phyloP scores from a whole-genome alignment of 2,888 invertebrate species.

The Neoascia interrupta region DNA sequence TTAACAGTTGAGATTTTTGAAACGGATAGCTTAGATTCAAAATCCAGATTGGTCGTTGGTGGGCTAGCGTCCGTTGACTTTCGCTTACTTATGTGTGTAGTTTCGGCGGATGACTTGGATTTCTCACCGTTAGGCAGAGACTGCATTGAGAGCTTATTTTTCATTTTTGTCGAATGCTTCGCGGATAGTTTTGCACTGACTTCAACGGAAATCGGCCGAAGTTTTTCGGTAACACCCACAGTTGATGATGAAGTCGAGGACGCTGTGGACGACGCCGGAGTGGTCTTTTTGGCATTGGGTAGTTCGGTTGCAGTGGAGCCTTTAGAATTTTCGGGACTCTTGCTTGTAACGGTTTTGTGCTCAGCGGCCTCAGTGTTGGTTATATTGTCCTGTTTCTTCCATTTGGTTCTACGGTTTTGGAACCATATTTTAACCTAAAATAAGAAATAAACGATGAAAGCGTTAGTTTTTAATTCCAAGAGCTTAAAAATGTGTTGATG shows the following conservation, averaged over 20 bases:
- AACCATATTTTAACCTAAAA: slow-evolving; percentile 80
- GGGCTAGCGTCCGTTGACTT: slow-evolving; percentile 53
- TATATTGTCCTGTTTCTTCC: slow-evolving; percentile 96
- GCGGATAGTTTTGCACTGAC: slow-evolving; percentile 75
- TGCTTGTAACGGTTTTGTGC: slow-evolving; percentile 81
- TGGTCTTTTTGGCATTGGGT: slow-evolving; percentile 35
- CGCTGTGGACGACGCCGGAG: slow-evolving; percentile 62
- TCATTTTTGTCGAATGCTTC: slow-evolving; percentile 78
- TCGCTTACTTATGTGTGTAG: slow-evolving; percentile 54
- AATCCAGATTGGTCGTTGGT: slow-evolving; percentile 73
- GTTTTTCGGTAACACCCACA: slow-evolving; percentile 69
- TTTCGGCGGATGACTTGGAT: slow-evolving; percentile 34
- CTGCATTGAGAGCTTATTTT: slow-evolving; percentile 77
- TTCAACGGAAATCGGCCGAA: slow-evolving; percentile 72
- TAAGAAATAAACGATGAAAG: slow-evolving; percentile 5
- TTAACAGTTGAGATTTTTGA: slow-evolving; percentile 77
- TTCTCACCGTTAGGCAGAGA: slow-evolving; percentile 73
- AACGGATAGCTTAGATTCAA: slow-evolving; percentile 77
- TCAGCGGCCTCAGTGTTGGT: slow-evolving; percentile 93
- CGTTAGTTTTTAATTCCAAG: too few species aligned
- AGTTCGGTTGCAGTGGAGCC: slow-evolving; percentile 45
- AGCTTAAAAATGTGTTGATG: too few species aligned
- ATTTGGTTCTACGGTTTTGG: slow-evolving; percentile 79
- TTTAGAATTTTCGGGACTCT: slow-evolving; percentile 54
- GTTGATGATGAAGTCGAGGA: slow-evolving; percentile 39